phyloP scores from a whole-genome alignment of 2,888 invertebrate species.

The Meliscaeva auricollis region DNA sequence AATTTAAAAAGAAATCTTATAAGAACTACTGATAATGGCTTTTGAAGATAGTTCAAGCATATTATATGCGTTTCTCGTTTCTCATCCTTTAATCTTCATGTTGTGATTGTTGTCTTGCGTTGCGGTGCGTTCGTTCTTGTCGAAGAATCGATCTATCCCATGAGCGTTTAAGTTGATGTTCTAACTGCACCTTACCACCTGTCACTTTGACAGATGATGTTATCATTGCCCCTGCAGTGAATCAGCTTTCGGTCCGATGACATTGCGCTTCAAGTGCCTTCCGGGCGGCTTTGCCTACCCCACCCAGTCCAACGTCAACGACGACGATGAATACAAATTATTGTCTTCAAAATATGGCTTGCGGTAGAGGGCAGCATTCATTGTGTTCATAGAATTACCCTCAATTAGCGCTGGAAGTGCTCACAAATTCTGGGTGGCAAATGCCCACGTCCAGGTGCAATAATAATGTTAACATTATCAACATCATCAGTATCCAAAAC shows the following conservation, averaged over 20 bases:
- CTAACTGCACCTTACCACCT: constrained; percentile 24
- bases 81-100: constrained; percentile 5
- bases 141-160: neutral
- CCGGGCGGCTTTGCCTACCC: neutral
- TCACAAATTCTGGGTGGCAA: constrained; percentile 32
- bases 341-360: constrained; percentile 14
- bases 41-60: constrained; percentile 28
- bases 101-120: neutral
- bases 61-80: neutral
- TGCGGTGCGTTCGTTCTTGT: neutral
- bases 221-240: constrained; percentile 21
- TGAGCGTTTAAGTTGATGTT: constrained; percentile 9
- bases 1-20: constrained; percentile 21
- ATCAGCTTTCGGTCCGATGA: constrained; percentile 13
- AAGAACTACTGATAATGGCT: constrained; percentile 7
- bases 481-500: constrained; percentile 50
- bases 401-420: constrained; percentile 55
- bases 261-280: neutral
- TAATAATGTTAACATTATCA: constrained; percentile 65
- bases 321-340: constrained; percentile 36
- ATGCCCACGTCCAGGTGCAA: constrained; percentile 59
- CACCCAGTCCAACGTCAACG: too few species aligned
- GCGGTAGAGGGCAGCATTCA: constrained; percentile 3
- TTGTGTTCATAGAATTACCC: constrained; percentile 47
- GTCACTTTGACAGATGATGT: constrained; percentile 23